Base-by-base conservation (phyloP, 2,888 invertebrate genomes). In the Furcula furcula region DNA sequence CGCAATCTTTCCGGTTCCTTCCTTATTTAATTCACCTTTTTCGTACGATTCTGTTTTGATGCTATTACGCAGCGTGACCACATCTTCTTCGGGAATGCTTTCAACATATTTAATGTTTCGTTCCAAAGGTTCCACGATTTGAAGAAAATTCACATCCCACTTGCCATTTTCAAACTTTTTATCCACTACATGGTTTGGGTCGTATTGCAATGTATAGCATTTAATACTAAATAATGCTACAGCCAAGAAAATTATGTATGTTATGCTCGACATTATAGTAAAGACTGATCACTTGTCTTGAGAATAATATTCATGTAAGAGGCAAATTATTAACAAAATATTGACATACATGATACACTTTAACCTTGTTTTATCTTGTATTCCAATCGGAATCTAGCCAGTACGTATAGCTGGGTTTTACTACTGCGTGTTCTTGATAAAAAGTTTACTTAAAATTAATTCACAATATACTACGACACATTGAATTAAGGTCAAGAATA, bases 301-400 rank as follows among this genome's bases (percentile, higher is more conserved):
- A 25, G 7, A 40, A 35, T 18, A 32, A 37, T 15, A 23, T 21
- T 35, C 31, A 21, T 27, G 33, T 43, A 22, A 29, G 6, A 27
- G 14, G 34, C 34, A 30, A 25, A 27, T 40, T 31, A 26, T 38
- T 35, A 40, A 52, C 44, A 40, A 42, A 48, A 49, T 34, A 32
- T 44, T 34, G 36, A 34, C 29, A 26, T 11, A 34, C 29, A 26
- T 11, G 61, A 68, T 73, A 64, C 52, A 59, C 71, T 66, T 55
- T 49, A 63, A 66, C 72, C 74, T 65, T 63, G 40, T 14, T 46
- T 61, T 65, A 70, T 70, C 66, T 51, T 35, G 26, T 1, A 5
- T 21, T 10, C 21, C 10, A 21, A n/a, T n/a, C n/a, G n/a, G n/a
- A n/a, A n/a, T n/a, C n/a, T n/a, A n/a, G n/a, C n/a, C n/a, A n/a